phyloP scores from a whole-genome alignment of 2,113 vertebrate genomes.

The Lepus timidus region DNA sequence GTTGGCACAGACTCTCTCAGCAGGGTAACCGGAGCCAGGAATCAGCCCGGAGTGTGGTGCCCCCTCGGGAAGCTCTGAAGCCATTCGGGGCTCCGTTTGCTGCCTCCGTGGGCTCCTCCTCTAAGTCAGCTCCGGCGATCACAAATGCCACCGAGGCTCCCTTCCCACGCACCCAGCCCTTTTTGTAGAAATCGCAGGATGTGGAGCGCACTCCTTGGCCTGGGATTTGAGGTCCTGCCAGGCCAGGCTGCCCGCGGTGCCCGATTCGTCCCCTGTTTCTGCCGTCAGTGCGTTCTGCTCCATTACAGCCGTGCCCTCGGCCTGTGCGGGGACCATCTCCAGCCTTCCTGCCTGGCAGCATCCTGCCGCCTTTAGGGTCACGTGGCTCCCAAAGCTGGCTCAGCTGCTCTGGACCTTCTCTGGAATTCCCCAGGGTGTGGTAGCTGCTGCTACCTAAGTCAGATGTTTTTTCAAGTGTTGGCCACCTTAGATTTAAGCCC shows the following conservation, averaged over 20 bases:
- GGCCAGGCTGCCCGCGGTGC: not conserved
- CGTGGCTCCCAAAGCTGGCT: not conserved
- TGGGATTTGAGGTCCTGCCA: not conserved
- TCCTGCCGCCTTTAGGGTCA: not conserved
- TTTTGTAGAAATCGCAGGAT: not conserved
- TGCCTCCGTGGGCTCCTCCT: not conserved
- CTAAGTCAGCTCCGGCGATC: not conserved
- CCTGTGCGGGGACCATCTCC: not conserved
- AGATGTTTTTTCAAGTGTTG: not conserved
- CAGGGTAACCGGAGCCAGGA: not conserved
- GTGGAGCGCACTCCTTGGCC: not conserved
- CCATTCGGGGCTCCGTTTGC: not conserved
- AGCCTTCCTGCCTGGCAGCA: not conserved
- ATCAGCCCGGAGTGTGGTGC: not conserved
- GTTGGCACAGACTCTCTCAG: not conserved
- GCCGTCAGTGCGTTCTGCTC: not conserved
- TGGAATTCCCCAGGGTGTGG: not conserved
- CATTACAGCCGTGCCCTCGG: not conserved
- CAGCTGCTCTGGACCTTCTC: not conserved
- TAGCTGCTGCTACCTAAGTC: not conserved
- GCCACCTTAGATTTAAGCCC: not conserved
- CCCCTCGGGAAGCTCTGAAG: not conserved
- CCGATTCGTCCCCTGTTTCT: not conserved
- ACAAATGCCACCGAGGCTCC: not conserved
- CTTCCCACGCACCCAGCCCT: not conserved